phyloP scores from a whole-genome alignment of 2,888 invertebrate genomes.

The Stomorhina lunata region DNA sequence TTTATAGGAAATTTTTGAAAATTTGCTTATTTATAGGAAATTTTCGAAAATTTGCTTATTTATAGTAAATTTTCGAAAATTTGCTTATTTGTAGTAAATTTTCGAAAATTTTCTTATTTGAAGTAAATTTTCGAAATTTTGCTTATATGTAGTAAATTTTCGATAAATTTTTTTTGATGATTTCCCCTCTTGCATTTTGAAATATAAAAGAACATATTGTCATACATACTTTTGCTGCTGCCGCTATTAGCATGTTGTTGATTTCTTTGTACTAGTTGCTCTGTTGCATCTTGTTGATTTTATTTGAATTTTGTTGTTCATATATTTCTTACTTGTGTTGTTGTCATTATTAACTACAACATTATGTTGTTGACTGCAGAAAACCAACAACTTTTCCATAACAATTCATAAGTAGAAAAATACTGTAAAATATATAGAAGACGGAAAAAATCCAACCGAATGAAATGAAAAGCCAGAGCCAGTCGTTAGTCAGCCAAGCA shows the following conservation, averaged over 20 bases:
- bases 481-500: too few species aligned
- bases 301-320: slow-evolving; percentile 19
- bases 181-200: too few species aligned
- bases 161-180: too few species aligned
- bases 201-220: background rate
- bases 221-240: slow-evolving; percentile 25
- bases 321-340: slow-evolving; percentile 44
- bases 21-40: too few species aligned
- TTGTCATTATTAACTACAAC: slow-evolving; percentile 36
- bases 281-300: slow-evolving; percentile 39
- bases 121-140: too few species aligned
- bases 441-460: background rate
- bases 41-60: too few species aligned
- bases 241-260: slow-evolving; percentile 39
- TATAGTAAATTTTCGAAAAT: too few species aligned
- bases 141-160: too few species aligned
- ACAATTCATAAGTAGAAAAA: slow-evolving; percentile 48
- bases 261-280: slow-evolving; percentile 58
- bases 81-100: too few species aligned
- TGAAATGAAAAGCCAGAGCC: slow-evolving; percentile 40
- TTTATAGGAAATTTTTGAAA: too few species aligned
- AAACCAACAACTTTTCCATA: slow-evolving; percentile 62
- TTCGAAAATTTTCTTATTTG: too few species aligned
- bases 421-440: background rate
- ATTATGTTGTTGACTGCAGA: slow-evolving; percentile 41